Base-by-base conservation (phyloP, 2,113 vertebrate genomes). In the Pterocles orientalis region DNA sequence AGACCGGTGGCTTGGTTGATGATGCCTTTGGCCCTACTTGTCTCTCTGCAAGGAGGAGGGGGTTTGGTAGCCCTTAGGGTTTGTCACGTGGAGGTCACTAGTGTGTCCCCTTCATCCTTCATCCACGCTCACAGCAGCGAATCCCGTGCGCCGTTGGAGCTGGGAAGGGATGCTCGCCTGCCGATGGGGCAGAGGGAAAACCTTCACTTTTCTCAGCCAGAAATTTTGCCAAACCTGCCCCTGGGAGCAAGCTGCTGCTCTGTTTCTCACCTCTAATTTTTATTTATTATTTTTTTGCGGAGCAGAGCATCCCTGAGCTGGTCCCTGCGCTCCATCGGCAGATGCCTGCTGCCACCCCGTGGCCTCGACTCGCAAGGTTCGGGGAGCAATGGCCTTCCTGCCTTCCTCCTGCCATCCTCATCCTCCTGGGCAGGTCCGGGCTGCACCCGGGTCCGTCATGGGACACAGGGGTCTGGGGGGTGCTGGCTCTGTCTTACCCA, bases 311-410 rank as follows among this genome's bases (percentile, higher is more conserved):
- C 19, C 17, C 47, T 26, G 50, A 25, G 19, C 39, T 3, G 65
- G 23, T 23, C 14, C 48, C 70, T 3, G 70, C 6, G 16, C 45
- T 47, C 69, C 86, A 92, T 79, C 70, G 12, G 90, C 90, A 28
- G 96, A 43, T 33, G 7, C 64, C 65, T 97, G 94, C 94, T 97
- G 96, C 97, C 96, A 93, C 83, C 97, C 20, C 50, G 81, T 57
- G 97, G 96, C 33, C 25, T 9, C 31, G 1, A 7, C 31, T 0
- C 47, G 83, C 25, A 82, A 82, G 3, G 16, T 8, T 31, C 39
- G 16, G 23, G 45, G 5, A 29, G 29, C 2, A 10, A 12, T 9
- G 33, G 50, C 24, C 50, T 51, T 39, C 14, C 33, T 25, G 47
- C 18, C 48, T 51, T 47, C 17, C 34, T 58, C 76, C 33, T 56